Base-by-base conservation (phyloP, 53 echinoderm and acorn worm species). In the Crossaster papposus region DNA sequence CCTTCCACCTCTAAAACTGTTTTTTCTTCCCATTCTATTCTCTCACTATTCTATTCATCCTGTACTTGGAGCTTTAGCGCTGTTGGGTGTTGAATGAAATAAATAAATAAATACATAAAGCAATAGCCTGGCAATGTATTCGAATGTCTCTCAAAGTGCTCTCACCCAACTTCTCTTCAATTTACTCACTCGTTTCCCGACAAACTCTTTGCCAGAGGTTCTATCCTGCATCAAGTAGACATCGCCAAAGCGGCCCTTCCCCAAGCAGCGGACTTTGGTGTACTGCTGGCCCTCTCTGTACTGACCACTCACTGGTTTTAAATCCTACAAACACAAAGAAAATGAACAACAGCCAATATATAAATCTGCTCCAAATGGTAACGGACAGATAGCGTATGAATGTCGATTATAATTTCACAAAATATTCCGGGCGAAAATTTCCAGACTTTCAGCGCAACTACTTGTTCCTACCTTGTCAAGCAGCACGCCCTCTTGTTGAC, bases 131-230 rank as follows among this genome's bases (percentile, higher is more conserved):
- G n/a, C n/a, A n/a, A n/a, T n/a, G n/a, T n/a, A n/a, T n/a, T n/a
- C n/a, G n/a, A n/a, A n/a, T n/a, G n/a, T n/a, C n/a, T n/a, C n/a
- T n/a, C n/a, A n/a, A n/a, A n/a, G n/a, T n/a, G n/a, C n/a, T n/a
- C n/a, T n/a, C n/a, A n/a, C n/a, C n/a, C n/a, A n/a, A n/a, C n/a
- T n/a, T n/a, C n/a, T n/a, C n/a, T n/a, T n/a, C n/a, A n/a, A n/a
- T n/a, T 63, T 7, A 85, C 85, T 73, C 32, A 85, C 85, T 51
- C 36, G 72, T 54, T 85, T 85, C 5, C 20, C 34, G 23, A 85
- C 85, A 18, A 85, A 8, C 12, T 73, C 0, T 9, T 29, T 14
- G 7, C 23, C 22, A 9, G 32, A 37, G 53, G 8, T 30, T 51
- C 6, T 53, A 23, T 72, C 74, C 72, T 23, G 6, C 1, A 73